A percentile compares a stretch with the other conserved stretches of the same genome.
phyloP scores from a whole-genome alignment of 92 coral and sea anemone species.

The Muricea muricata region DNA sequence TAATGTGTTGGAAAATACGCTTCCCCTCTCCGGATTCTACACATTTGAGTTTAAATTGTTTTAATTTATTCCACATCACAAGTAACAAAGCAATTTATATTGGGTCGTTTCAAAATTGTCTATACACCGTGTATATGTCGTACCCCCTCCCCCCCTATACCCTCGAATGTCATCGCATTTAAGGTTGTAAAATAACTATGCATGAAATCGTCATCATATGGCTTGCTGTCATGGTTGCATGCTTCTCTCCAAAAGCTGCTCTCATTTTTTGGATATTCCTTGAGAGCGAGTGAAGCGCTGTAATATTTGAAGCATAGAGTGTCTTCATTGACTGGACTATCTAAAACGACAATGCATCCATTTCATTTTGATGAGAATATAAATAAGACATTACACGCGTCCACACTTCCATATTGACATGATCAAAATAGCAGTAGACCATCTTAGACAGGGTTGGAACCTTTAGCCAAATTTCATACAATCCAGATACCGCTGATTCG shows the following conservation, averaged over 20 bases:
- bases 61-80: too few relatives aligned
- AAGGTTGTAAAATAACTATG: slow-evolving; percentile 1
- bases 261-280: neutral
- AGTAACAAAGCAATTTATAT: too few relatives aligned
- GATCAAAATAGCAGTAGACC: slow-evolving; percentile 40
- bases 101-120: too few relatives aligned
- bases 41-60: too few relatives aligned
- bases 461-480: neutral
- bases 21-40: too few relatives aligned
- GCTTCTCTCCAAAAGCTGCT: too few relatives aligned
- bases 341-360: neutral
- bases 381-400: slow-evolving; percentile 16
- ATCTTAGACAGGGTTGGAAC: neutral
- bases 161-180: neutral
- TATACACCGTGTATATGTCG: too few relatives aligned
- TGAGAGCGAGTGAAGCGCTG: slow-evolving; percentile 18
- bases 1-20: too few relatives aligned
- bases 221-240: slow-evolving; percentile 37
- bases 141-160: too few relatives aligned
- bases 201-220: too few relatives aligned
- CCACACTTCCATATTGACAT: slow-evolving; percentile 12
- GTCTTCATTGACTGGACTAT: slow-evolving; percentile 15
- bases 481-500: slow-evolving; percentile 14
- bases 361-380: neutral
- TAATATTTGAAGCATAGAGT: neutral